Evolutionary conservation across 2,113 vertebrate genomes (phyloP).

Genomic region (Myotis brandtii): DNA sequence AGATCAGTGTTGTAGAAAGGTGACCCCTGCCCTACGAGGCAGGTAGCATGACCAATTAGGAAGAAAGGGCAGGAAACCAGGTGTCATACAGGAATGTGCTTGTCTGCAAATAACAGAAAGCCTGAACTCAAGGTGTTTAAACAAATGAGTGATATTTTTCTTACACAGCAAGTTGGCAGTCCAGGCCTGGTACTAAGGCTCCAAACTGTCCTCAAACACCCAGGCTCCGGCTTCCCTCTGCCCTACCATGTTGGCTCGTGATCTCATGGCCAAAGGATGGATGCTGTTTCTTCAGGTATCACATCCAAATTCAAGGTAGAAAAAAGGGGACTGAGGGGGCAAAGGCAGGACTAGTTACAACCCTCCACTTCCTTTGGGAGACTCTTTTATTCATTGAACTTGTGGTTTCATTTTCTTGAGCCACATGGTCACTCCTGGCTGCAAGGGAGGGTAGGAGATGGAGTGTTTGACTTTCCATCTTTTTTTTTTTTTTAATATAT

Average conservation of each 20-base stretch:
- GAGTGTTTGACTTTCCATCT: not conserved
- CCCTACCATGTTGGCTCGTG: not conserved
- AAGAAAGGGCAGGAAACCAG: not conserved
- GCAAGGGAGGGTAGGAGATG: not conserved
- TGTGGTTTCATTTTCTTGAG: not conserved
- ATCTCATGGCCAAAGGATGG: not conserved
- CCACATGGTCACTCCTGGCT: not conserved
- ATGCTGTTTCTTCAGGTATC: not conserved
- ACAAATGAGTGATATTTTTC: slow-evolving; percentile 11
- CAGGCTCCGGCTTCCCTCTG: not conserved
- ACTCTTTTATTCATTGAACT: not conserved
- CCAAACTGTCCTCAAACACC: not conserved
- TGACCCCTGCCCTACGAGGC: not conserved
- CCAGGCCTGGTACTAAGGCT: not conserved
- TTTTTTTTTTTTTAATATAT: not conserved
- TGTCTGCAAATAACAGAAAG: slow-evolving; percentile 21
- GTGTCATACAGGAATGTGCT: not conserved
- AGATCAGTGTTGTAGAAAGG: not conserved
- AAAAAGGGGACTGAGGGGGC: not conserved
- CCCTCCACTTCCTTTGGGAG: not conserved
- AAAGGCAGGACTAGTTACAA: not conserved
- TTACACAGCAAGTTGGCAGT: not conserved
- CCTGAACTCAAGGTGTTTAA: not conserved
- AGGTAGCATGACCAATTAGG: not conserved
- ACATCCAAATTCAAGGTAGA: not conserved